Evolutionary conservation across 1,140 invertebrate species (phyloP), one percentile per base, ranked within the genome.

Genomic region (Drosophila arawakana): DNA sequence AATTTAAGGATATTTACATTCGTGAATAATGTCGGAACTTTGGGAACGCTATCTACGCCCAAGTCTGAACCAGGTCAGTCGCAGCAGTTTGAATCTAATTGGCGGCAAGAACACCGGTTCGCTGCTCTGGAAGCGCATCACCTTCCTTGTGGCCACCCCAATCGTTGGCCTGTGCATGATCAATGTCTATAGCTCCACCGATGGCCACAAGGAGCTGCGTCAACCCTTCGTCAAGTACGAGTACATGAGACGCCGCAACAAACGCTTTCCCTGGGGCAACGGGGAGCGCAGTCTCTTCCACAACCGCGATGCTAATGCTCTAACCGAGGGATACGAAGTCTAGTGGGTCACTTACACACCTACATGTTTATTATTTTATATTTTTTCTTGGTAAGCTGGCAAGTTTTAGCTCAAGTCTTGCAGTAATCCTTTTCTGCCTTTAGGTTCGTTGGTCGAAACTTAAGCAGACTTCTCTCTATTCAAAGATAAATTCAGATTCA

Each of bases 221-320:
- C 93, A 94, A 37, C 91, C 92, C 47, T 97, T 96, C 83, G 91
- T 95, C 18, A 92, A 95, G 46, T 97, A 96, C 78, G 96, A 96
- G 2, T 94, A 96, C 92, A 72, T 97, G 91, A 91, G 95, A n/a
- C 93, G 96, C 11, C 94, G 96, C 44, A 95, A 93, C 44, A 95
- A 95, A 92, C 92, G 94, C 21, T 98, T 97, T 92, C 97, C 97
- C 50, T 98, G 97, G 97, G 97, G 97, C 77, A 97, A 98, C 93
- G 97, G 97, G 46, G 95, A 96, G 77, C 94, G 95, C 44, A 93
- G 94, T 10, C 92, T 98, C 6, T 97, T 98, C 94, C 89, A 91
- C 37, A 98, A 98, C 92, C 94, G 95, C 44, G 94, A 96, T 70
- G 91, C 93, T 25, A 98, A 98, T 89, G 92, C 97, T 54, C 92